phyloP scores from a whole-genome alignment of 2,797 vertebrate species.

The Mycteria americana region DNA sequence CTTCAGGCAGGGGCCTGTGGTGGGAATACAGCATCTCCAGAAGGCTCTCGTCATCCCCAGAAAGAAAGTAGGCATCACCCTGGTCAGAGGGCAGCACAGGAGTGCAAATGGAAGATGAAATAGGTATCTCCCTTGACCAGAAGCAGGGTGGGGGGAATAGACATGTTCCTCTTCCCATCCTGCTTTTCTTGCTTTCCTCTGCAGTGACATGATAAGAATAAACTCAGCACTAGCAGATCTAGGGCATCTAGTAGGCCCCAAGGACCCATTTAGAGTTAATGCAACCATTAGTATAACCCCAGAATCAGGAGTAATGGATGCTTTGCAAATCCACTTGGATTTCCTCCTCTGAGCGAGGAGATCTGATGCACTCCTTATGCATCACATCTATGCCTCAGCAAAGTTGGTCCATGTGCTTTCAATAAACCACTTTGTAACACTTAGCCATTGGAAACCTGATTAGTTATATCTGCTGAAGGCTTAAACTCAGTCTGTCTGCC shows the following conservation, averaged over 20 bases:
- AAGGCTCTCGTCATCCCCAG: not conserved
- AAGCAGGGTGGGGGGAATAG: not conserved
- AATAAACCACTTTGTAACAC: not conserved
- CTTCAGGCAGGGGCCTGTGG: not conserved
- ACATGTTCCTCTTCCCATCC: no score
- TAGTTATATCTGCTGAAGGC: not conserved
- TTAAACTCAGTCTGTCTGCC: not conserved
- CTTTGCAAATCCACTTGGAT: not conserved
- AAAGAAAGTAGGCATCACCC: no score
- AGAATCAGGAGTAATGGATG: not conserved
- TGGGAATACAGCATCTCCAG: not conserved
- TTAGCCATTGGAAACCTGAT: not conserved
- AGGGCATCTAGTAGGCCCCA: not conserved
- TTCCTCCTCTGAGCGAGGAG: not conserved
- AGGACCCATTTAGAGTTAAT: not conserved
- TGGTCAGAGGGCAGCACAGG: not conserved
- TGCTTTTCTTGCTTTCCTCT: not conserved
- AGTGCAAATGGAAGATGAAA: not conserved
- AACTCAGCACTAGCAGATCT: not conserved
- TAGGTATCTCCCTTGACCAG: not conserved
- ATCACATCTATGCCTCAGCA: fast-evolving
- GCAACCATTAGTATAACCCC: not conserved
- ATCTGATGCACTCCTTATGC: fast-evolving
- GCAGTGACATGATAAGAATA: fast-evolving
- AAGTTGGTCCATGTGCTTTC: not conserved